phyloP scores from a whole-genome alignment of 2,113 vertebrate genomes.

The Onychorhynchus coronatus region DNA sequence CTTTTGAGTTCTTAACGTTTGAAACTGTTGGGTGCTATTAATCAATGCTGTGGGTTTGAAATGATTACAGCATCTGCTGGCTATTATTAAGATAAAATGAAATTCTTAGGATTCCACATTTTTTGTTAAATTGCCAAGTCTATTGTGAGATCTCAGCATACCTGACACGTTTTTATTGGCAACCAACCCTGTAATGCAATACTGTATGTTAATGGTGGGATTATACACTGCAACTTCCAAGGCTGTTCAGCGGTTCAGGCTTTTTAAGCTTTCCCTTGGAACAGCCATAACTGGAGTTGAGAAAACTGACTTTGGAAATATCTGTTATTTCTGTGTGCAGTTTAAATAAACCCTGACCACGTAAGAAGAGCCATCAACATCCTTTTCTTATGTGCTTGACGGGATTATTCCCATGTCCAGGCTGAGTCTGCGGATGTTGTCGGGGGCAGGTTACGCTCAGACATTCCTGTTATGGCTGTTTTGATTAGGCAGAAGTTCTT shows the following conservation, averaged over 20 bases:
- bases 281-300: not conserved
- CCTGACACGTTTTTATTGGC: not conserved
- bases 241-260: not conserved
- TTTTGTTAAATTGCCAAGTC: not conserved
- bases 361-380: not conserved
- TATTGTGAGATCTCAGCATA: not conserved
- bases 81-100: slow-evolving; percentile 10
- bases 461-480: slow-evolving; percentile 6
- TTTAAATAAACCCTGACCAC: not conserved
- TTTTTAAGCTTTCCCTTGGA: not conserved
- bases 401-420: not conserved
- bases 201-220: not conserved
- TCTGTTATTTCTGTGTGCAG: not conserved
- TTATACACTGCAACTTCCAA: not conserved
- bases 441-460: not conserved
- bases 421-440: not conserved
- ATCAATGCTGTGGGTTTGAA: not conserved
- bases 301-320: not conserved
- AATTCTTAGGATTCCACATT: slow-evolving; percentile 9
- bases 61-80: not conserved
- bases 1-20: not conserved
- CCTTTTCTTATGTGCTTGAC: not conserved
- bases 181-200: not conserved
- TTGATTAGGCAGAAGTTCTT: not conserved
- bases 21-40: not conserved